Percentiles rank a stretch among this genome's conserved stretches.
Conservation (phyloP, 2,888 invertebrate genomes). For the Aleiodes testaceus region DNA sequence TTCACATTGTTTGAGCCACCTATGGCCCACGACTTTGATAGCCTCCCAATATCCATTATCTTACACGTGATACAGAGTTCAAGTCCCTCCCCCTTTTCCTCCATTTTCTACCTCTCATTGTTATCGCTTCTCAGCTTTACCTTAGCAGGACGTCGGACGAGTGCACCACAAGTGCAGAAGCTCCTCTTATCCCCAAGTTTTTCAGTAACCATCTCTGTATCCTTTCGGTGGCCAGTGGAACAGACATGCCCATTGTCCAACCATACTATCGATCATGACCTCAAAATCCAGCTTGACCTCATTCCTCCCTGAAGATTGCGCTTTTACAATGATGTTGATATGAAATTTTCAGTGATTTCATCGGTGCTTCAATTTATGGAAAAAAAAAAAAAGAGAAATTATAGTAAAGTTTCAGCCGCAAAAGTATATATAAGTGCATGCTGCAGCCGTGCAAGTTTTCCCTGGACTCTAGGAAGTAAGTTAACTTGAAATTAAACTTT, state of each 20-base stretch:
- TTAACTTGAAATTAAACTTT: slow-evolving; percentile 63
- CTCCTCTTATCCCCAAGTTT: slow-evolving; percentile 50
- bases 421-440: slow-evolving; percentile 25
- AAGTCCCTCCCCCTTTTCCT: slow-evolving; percentile 34
- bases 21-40: slow-evolving; percentile 48
- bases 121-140: slow-evolving; percentile 17
- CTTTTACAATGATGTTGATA: neutral
- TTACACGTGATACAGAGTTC: slow-evolving; percentile 42
- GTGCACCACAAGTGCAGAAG: slow-evolving; percentile 51
- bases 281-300: slow-evolving; percentile 45
- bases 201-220: slow-evolving; percentile 6
- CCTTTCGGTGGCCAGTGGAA: slow-evolving; percentile 4
- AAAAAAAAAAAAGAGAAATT: neutral
- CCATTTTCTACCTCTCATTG: slow-evolving; percentile 41
- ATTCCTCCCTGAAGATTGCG: neutral
- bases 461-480: slow-evolving; percentile 45
- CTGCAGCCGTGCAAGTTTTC: slow-evolving; percentile 29
- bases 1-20: slow-evolving; percentile 12
- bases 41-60: slow-evolving; percentile 51
- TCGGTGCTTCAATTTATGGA: neutral
- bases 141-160: slow-evolving; percentile 41
- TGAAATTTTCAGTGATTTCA: slow-evolving; percentile 6
- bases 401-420: slow-evolving; percentile 49
- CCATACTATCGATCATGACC: slow-evolving; percentile 40
- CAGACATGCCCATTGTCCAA: slow-evolving; percentile 20